Evolutionary conservation across 2,797 vertebrate species (phyloP).

Genomic region (Jordanella pulchra): DNA sequence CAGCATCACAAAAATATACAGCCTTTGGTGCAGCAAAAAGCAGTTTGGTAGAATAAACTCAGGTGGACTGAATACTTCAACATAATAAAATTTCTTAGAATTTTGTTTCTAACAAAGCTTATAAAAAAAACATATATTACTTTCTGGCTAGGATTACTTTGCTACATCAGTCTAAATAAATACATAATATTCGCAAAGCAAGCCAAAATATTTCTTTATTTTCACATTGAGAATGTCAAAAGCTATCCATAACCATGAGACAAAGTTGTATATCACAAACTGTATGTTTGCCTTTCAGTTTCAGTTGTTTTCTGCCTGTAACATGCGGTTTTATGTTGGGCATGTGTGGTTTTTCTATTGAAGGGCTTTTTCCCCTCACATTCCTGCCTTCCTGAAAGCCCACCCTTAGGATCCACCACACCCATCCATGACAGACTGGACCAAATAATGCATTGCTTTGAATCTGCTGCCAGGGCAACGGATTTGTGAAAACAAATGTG

Average conservation of each 20-base stretch:
- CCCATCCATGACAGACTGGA: conserved; percentile 3
- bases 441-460: conserved; percentile 15
- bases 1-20: no score
- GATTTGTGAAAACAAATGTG: conserved; percentile 34
- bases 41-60: not conserved
- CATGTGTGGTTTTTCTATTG: not conserved
- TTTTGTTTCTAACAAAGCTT: not conserved
- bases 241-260: not conserved
- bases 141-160: no score
- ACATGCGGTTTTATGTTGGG: not conserved
- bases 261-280: not conserved
- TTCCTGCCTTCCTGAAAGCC: conserved; percentile 1
- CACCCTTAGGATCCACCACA: conserved; percentile 7
- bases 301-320: not conserved
- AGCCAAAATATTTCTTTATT: not conserved
- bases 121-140: no score
- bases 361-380: not conserved
- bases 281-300: not conserved
- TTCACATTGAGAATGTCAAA: not conserved
- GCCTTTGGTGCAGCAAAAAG: not conserved
- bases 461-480: conserved; percentile 41
- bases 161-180: no score
- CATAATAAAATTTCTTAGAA: not conserved
- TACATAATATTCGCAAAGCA: not conserved
- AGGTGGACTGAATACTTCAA: not conserved